These are phyloP conservation scores for Xenus cinereus DNA, from an alignment of 2,113 vertebrate genomes.

Conservation along the genomic window DNA sequence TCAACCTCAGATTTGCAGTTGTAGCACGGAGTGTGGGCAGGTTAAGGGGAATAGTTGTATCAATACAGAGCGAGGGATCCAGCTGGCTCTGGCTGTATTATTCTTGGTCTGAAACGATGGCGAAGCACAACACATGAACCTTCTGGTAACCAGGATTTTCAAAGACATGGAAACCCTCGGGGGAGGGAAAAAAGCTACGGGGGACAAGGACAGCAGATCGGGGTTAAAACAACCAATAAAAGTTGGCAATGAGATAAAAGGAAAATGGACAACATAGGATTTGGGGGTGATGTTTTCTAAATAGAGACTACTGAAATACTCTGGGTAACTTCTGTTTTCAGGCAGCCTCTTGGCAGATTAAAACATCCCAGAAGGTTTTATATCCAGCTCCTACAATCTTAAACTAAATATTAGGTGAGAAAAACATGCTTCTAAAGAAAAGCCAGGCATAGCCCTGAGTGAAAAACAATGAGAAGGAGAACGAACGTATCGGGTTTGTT, in stretches of 20 bases:
- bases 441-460: constrained; percentile 15
- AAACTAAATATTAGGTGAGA: constrained; percentile 59
- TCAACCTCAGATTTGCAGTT: constrained; percentile 30
- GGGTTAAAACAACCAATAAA: constrained; percentile 13
- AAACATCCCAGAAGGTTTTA: constrained; percentile 42
- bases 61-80: constrained; percentile 23
- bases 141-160: constrained; percentile 44
- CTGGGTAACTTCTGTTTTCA: constrained; percentile 18
- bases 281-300: constrained; percentile 12
- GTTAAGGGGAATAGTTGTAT: constrained; percentile 58
- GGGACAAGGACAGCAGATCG: background rate
- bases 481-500: background rate
- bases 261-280: background rate
- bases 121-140: constrained; percentile 53
- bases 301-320: background rate
- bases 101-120: constrained; percentile 53
- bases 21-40: constrained; percentile 50
- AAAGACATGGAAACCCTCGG: constrained; percentile 1
- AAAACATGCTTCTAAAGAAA: constrained; percentile 51
- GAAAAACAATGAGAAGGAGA: constrained; percentile 37
- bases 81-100: constrained; percentile 56
- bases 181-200: background rate
- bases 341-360: constrained; percentile 43
- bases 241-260: background rate
- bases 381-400: constrained; percentile 38